Evolutionary conservation across 2,888 invertebrate species (phyloP), one percentile per base, ranked within the genome.

Genomic region (Pyrgus malvae): DNA sequence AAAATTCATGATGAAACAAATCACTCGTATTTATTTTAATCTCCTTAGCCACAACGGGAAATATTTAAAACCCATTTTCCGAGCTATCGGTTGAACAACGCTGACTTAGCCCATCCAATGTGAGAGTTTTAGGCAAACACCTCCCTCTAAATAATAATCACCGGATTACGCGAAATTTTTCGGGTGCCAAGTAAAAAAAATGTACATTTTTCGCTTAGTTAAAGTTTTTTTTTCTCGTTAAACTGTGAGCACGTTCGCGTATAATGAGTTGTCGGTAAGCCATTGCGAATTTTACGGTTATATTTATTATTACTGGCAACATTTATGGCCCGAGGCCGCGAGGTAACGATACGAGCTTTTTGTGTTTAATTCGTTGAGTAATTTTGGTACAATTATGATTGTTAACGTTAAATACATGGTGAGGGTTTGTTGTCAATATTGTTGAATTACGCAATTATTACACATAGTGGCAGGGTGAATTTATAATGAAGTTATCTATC

Each of bases 121-220:
- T 53, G 53, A 45, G 45, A 45, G 38, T 45, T 53, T 35, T 19
- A 38, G 19, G 38, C 38, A 53, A 45, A 53, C 53, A 40, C 45
- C 44, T 51, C 42, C 3, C 42, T 44, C 51, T 53, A 53, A 53
- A 53, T 53, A 53, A 53, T 45, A 53, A 53, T 45, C 45, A 45
- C 53, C 53, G 29, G 45, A 53, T 53, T 53, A 53, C 38, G 21
- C 45, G 37, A 45, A 53, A 12, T 19, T 44, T 53, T 44, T 27
- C 27, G 37, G 45, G 16, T 12, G 29, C 45, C 2, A 45, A 19
- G 51, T 16, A 35, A 19, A 25, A 51, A 37, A 53, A 45, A 41
- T 25, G 0, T n/a, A n/a, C n/a, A 11, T 35, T 33, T 46, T 25
- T n/a, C 37, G 51, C 53, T 45, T 45, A 53, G 44, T 51, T 44